Conservation (phyloP, 2,113 vertebrate genomes). For the Myiozetetes cayanensis region DNA sequence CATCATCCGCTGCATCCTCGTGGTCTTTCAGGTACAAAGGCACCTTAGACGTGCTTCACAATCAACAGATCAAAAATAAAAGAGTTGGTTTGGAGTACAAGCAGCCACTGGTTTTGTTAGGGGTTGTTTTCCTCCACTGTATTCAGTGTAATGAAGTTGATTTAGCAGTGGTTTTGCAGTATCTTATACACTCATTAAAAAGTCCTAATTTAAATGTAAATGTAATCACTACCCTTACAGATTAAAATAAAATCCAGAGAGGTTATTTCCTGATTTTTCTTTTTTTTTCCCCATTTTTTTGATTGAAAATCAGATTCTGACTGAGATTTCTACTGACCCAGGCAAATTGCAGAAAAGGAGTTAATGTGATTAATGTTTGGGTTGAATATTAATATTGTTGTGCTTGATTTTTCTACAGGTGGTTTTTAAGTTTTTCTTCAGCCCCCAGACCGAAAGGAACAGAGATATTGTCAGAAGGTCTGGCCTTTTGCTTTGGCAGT, state of each 20-base stretch:
- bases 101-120: background rate
- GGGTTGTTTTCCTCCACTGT: background rate
- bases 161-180: background rate
- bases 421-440: constrained; percentile 96
- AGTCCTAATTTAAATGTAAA: background rate
- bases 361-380: background rate
- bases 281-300: background rate
- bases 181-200: background rate
- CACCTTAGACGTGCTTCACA: background rate
- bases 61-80: no score
- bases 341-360: background rate
- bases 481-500: constrained; percentile 92
- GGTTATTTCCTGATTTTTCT: background rate
- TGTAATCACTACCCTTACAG: background rate
- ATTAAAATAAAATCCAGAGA: background rate
- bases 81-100: background rate
- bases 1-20: constrained; percentile 94
- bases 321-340: background rate
- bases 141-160: background rate
- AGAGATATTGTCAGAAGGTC: constrained; percentile 90
- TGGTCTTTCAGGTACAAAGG: constrained; percentile 91
- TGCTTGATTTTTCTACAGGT: constrained; percentile 79
- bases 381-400: background rate
- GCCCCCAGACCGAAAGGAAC: constrained; percentile 93
- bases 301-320: background rate